Percentiles rank a stretch among this genome's conserved stretches.
phyloP scores from a whole-genome alignment of 2,888 invertebrate species.

The Steinernema carpocapsae region DNA sequence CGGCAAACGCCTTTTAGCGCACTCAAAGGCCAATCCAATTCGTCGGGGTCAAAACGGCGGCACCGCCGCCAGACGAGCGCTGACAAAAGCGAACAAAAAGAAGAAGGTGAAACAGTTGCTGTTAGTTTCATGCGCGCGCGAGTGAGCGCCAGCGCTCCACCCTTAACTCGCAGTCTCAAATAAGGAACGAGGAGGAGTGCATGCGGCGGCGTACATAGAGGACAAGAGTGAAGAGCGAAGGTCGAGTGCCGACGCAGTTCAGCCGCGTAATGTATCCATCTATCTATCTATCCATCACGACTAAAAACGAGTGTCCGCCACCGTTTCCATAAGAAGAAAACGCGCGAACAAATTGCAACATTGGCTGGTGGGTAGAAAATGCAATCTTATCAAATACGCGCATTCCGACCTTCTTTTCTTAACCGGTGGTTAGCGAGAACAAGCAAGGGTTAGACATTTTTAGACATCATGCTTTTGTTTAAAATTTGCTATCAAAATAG shows the following conservation, averaged over 20 bases:
- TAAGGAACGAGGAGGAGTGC: neutral
- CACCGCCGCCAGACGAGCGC: too few species aligned
- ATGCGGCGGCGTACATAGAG: neutral
- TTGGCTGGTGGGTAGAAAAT: neutral
- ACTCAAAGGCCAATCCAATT: too few species aligned
- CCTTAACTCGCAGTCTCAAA: neutral
- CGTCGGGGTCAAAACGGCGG: too few species aligned
- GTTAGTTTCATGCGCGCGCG: neutral
- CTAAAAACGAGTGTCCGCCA: neutral
- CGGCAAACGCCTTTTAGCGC: too few species aligned
- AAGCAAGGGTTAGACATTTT: too few species aligned
- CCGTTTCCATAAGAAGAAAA: neutral
- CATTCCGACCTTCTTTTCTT: constrained; percentile 17
- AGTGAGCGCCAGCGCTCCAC: neutral
- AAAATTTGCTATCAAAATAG: too few species aligned
- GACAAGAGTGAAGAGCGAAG: neutral
- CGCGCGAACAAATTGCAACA: constrained; percentile 7
- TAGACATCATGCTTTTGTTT: too few species aligned
- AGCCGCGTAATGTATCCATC: neutral
- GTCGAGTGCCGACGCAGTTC: constrained; percentile 1
- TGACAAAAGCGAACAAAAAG: too few species aligned
- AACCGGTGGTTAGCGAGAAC: too few species aligned
- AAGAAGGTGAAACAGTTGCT: neutral
- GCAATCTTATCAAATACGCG: neutral
- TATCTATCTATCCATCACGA: too few species aligned